These are phyloP conservation scores for Chinchilla lanigera DNA, from an alignment of 2,113 vertebrate genomes.

Conservation along the genomic window DNA sequence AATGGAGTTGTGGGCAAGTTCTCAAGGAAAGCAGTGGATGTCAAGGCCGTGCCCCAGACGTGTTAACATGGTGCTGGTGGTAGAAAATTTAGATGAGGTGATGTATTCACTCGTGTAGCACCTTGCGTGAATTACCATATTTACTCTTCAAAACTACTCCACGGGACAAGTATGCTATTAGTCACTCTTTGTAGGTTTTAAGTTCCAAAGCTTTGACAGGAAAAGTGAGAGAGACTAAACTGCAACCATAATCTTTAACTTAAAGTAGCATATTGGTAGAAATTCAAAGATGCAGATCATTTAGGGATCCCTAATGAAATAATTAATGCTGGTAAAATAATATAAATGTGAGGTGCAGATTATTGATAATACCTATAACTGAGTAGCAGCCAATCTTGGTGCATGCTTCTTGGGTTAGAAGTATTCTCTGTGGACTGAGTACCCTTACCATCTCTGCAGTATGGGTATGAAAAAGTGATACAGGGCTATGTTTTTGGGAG, in stretches of 20 bases:
- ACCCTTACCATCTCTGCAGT: background rate
- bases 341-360: background rate
- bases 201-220: background rate
- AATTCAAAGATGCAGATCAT: background rate
- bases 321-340: background rate
- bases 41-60: background rate
- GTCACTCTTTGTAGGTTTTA: background rate
- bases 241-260: background rate
- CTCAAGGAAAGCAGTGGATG: background rate
- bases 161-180: background rate
- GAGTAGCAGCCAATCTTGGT: background rate
- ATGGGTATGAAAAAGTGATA: background rate
- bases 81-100: background rate
- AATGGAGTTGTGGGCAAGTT: background rate
- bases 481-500: background rate
- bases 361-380: background rate
- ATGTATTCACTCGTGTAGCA: background rate
- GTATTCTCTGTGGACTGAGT: background rate
- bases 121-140: background rate
- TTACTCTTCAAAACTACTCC: background rate
- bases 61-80: background rate
- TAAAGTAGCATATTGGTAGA: background rate
- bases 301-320: background rate
- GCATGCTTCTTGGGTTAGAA: background rate
- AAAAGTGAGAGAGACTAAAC: background rate